These are phyloP conservation scores for Melanotaenia trifasciata DNA, from an alignment of 2,797 vertebrate species.

Conservation along the genomic window DNA sequence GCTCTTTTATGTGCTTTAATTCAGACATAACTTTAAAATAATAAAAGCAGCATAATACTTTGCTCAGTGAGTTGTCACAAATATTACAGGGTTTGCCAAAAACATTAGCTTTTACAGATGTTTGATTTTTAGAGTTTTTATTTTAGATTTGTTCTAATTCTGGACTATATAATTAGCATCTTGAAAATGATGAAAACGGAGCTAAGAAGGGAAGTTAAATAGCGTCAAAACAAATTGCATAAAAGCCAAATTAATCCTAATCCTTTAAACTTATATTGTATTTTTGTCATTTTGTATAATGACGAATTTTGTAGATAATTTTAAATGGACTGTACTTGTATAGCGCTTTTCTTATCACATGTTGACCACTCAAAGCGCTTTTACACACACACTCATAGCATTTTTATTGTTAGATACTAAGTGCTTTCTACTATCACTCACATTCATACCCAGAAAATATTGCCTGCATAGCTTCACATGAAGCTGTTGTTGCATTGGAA, in stretches of 20 bases:
- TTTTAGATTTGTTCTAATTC: neutral
- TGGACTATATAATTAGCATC: neutral
- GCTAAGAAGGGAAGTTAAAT: neutral
- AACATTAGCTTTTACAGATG: neutral
- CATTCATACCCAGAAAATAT: neutral
- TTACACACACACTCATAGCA: no score
- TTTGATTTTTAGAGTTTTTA: neutral
- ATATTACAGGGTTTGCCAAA: neutral
- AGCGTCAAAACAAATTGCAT: neutral
- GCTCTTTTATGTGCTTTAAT: neutral
- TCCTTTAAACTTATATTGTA: neutral
- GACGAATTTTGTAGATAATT: neutral
- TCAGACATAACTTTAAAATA: neutral
- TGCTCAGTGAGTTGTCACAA: neutral
- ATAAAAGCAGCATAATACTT: no score
- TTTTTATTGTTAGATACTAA: no score
- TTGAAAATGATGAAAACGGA: neutral
- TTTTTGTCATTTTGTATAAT: neutral
- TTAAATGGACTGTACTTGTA: no score
- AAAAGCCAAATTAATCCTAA: neutral
- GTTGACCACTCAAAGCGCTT: no score
- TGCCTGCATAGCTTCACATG: neutral
- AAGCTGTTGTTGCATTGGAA: neutral
- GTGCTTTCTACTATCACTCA: no score
- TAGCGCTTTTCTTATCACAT: no score